Evolutionary conservation across 2,888 invertebrate genomes (phyloP).

Genomic region (Acanthacorydalis orientalis): DNA sequence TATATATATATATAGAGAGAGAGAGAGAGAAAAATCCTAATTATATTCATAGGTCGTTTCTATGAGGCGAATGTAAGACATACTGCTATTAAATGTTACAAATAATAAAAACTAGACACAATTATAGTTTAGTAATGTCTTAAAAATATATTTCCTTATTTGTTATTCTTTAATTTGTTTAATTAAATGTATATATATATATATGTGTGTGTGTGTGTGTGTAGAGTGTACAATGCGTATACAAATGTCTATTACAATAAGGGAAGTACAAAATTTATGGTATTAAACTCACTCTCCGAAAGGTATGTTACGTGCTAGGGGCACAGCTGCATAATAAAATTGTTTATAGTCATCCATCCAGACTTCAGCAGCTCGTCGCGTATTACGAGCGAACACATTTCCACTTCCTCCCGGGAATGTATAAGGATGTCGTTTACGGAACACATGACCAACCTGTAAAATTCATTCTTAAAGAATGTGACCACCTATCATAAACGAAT

Average conservation of each 20-base stretch:
- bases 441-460: slow-evolving; percentile 61
- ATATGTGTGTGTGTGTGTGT: no score
- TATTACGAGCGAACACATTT: slow-evolving; percentile 91
- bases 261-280: background rate
- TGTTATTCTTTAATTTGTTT: no score
- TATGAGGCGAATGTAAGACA: no score
- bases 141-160: no score
- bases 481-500: background rate
- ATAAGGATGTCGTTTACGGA: slow-evolving; percentile 94
- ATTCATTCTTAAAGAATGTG: background rate
- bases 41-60: no score
- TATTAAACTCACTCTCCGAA: slow-evolving; percentile 64
- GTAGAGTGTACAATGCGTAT: background rate
- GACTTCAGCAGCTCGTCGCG: slow-evolving; percentile 91
- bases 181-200: no score
- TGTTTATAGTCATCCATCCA: slow-evolving; percentile 99
- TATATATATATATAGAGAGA: no score
- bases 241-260: background rate
- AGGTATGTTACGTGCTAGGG: slow-evolving; percentile 71
- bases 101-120: no score
- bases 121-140: no score
- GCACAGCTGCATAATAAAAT: slow-evolving; percentile 87
- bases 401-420: slow-evolving; percentile 97
- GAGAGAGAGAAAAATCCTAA: no score
- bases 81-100: no score